A percentile compares a stretch with the other conserved stretches of the same genome.
Evolutionary conservation across 2,888 invertebrate species (phyloP).

Genomic region (Drosophila austrosaltans): DNA sequence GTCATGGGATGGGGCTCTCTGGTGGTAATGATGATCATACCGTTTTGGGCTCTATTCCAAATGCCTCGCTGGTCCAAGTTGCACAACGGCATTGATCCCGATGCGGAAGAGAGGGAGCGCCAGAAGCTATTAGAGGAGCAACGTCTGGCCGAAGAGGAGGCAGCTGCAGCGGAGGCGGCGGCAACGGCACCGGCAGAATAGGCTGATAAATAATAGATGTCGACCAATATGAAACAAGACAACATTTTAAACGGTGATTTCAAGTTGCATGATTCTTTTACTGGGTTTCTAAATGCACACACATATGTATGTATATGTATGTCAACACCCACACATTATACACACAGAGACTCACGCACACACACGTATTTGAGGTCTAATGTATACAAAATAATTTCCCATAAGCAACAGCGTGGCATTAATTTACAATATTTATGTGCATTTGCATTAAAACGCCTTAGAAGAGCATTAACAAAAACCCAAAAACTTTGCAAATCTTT

Average conservation of each 20-base stretch:
- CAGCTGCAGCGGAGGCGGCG: not conserved
- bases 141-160: conserved; percentile 13
- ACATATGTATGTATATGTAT: conserved; percentile 6
- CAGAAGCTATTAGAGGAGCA: conserved; percentile 16
- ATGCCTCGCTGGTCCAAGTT: conserved; percentile 63
- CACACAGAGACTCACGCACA: not conserved
- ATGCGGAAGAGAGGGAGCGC: conserved; percentile 18
- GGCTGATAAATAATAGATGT: not conserved
- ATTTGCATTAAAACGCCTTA: not conserved
- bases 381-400: not conserved
- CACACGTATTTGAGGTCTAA: not conserved
- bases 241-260: conserved; percentile 67
- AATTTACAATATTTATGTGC: not conserved
- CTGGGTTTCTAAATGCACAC: conserved; percentile 37
- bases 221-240: not conserved
- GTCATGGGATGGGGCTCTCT: conserved; percentile 56
- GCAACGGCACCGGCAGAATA: not conserved
- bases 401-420: conserved; percentile 11
- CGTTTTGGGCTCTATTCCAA: conserved; percentile 55
- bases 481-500: not conserved
- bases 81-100: conserved; percentile 51
- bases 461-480: not conserved
- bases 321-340: not conserved
- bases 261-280: conserved; percentile 36
- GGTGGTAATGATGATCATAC: conserved; percentile 65